Percentiles rank a stretch among this genome's conserved stretches.
Evolutionary conservation across 2,888 invertebrate species (phyloP).

Genomic region (Xanthostigma xanthostigma): DNA sequence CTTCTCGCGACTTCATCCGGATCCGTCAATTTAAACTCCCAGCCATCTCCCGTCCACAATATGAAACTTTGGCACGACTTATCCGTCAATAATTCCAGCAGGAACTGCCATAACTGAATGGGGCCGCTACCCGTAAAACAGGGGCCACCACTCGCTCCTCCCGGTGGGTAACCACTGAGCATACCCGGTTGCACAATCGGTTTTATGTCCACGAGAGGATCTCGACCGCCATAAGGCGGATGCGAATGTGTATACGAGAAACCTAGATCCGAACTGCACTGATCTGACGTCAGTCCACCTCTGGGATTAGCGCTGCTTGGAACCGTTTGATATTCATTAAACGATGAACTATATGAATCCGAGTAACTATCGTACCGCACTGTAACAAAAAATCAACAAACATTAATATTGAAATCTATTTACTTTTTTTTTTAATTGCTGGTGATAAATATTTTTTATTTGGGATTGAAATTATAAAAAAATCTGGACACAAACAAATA

Average conservation of each 20-base stretch:
- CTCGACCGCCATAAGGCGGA: slow-evolving; percentile 24
- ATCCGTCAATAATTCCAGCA: slow-evolving; percentile 87
- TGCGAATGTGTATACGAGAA: slow-evolving; percentile 26
- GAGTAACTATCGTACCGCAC: slow-evolving; percentile 37
- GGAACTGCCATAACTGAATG: slow-evolving; percentile 96
- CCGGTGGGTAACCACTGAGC: slow-evolving; percentile 37
- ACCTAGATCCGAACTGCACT: slow-evolving; percentile 27
- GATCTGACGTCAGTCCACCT: slow-evolving; percentile 29
- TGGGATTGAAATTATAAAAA: too few relatives aligned
- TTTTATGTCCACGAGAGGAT: slow-evolving; percentile 27
- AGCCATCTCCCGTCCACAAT: slow-evolving; percentile 96
- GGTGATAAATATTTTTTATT: too few relatives aligned
- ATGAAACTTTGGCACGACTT: slow-evolving; percentile 94
- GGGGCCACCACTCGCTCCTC: slow-evolving; percentile 34
- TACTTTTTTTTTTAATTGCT: slow-evolving; percentile 7
- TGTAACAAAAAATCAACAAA: slow-evolving; percentile 14
- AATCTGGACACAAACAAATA: too few relatives aligned
- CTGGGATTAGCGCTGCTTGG: slow-evolving; percentile 39
- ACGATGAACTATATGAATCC: slow-evolving; percentile 37
- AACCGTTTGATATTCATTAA: slow-evolving; percentile 63
- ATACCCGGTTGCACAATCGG: slow-evolving; percentile 42
- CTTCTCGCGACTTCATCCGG: slow-evolving; percentile 93
- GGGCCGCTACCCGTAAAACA: slow-evolving; percentile 80
- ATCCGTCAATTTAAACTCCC: slow-evolving; percentile 97
- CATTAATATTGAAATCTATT: slow-evolving; percentile 29